phyloP scores from a whole-genome alignment of 2,888 invertebrate genomes.

The Pterostichus madidus region DNA sequence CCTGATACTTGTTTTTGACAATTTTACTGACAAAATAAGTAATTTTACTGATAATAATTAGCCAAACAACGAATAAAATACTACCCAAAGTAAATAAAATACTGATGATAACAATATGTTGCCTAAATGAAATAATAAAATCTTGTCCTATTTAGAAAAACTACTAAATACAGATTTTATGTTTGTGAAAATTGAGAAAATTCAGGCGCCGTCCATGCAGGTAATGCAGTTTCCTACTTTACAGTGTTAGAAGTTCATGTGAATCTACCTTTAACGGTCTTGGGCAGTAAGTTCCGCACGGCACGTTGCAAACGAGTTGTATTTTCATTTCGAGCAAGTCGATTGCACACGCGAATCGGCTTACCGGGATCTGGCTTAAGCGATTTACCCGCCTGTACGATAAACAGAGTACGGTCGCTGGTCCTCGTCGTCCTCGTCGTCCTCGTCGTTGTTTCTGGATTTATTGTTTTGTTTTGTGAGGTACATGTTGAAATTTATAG shows the following conservation, averaged over 20 bases:
- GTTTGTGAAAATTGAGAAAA: no score
- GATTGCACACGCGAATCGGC: slow-evolving; percentile 60
- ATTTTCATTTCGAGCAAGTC: slow-evolving; percentile 60
- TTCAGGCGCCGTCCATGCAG: no score
- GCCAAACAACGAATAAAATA: no score
- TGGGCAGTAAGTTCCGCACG: neutral
- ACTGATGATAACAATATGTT: no score
- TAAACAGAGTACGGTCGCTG: slow-evolving; percentile 29
- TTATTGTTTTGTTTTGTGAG: slow-evolving; percentile 30
- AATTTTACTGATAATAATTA: no score
- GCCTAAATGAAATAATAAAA: no score
- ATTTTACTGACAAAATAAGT: no score
- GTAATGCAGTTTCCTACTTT: neutral
- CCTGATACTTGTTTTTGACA: no score
- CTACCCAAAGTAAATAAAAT: no score
- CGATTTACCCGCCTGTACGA: slow-evolving; percentile 49
- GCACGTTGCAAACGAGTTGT: slow-evolving; percentile 54
- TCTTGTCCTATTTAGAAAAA: no score
- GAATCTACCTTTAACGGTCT: slow-evolving; percentile 12
- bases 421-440: slow-evolving; percentile 16
- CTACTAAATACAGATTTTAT: no score
- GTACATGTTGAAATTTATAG: neutral
- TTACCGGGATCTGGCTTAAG: slow-evolving; percentile 60
- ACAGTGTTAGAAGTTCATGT: slow-evolving; percentile 17
- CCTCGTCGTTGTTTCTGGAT: slow-evolving; percentile 21